These are phyloP conservation scores for Metellina segmentata DNA, from an alignment of 2,888 invertebrate species.

Conservation along the genomic window DNA sequence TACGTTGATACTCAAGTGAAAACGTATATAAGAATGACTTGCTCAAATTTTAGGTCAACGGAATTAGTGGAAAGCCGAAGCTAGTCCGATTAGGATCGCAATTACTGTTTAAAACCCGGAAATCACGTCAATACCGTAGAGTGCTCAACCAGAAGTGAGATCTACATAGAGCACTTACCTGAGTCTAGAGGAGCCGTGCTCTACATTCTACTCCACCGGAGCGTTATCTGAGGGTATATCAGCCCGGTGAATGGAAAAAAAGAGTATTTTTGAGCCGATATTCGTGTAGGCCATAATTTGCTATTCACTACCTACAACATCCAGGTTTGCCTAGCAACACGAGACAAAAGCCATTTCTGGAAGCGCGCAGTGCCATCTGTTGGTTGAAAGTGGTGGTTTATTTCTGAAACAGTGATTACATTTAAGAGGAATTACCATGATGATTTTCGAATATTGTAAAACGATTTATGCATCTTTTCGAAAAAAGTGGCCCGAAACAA, in stretches of 20 bases:
- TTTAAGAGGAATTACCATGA: too few relatives aligned
- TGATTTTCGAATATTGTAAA: too few relatives aligned
- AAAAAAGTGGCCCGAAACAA: too few relatives aligned
- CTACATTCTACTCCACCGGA: background rate
- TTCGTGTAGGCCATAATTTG: constrained; percentile 40
- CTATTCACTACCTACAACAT: constrained; percentile 65
- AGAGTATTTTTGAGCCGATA: constrained; percentile 22
- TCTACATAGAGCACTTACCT: constrained; percentile 24
- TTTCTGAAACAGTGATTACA: too few relatives aligned
- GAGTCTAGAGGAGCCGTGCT: constrained; percentile 6
- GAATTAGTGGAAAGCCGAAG: background rate
- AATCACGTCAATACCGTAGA: background rate
- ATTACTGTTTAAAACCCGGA: background rate
- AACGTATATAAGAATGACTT: background rate
- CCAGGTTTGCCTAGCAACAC: constrained; percentile 61
- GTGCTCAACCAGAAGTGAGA: too few relatives aligned
- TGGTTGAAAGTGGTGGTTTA: background rate
- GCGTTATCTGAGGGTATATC: constrained; percentile 7
- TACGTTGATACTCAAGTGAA: too few relatives aligned
- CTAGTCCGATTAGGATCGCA: background rate
- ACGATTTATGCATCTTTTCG: too few relatives aligned
- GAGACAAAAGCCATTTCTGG: background rate
- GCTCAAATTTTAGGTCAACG: background rate
- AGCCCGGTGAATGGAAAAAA: constrained; percentile 33
- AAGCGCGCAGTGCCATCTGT: constrained; percentile 44